These are phyloP conservation scores for Bergia puertoricense DNA, from an alignment of 92 coral and sea anemone species.

Conservation along the genomic window DNA sequence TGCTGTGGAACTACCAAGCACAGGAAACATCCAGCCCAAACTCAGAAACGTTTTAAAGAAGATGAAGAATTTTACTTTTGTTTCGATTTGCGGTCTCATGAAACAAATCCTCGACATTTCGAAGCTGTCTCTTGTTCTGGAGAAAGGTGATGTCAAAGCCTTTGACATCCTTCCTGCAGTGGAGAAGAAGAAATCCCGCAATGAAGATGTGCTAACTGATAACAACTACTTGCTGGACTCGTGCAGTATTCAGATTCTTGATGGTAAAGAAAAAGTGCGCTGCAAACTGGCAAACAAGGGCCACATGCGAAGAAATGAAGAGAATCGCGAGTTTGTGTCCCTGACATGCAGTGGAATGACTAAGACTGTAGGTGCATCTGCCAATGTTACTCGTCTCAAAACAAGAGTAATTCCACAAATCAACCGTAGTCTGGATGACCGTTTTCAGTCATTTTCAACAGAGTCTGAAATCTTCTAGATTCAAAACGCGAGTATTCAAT, in stretches of 20 bases:
- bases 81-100: constrained; percentile 34
- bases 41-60: constrained; percentile 42
- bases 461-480: constrained; percentile 31
- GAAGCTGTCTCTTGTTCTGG: constrained; percentile 42
- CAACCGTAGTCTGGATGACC: constrained; percentile 41
- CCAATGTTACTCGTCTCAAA: constrained; percentile 8
- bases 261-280: constrained; percentile 23
- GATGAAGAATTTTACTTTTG: constrained; percentile 47
- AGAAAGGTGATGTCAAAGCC: constrained; percentile 45
- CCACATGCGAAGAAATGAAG: constrained; percentile 30
- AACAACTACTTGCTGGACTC: constrained; percentile 29
- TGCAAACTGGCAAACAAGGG: constrained; percentile 43
- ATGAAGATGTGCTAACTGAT: constrained; percentile 40
- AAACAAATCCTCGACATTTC: constrained; percentile 49
- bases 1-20: constrained; percentile 32
- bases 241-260: constrained; percentile 25
- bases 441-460: constrained; percentile 33
- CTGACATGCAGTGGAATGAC: constrained; percentile 36
- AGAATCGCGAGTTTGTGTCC: constrained; percentile 41
- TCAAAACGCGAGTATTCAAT: too few relatives aligned
- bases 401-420: constrained; percentile 48
- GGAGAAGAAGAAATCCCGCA: constrained; percentile 36
- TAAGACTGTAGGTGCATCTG: constrained; percentile 17
- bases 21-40: constrained; percentile 34
- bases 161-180: constrained; percentile 45